Conservation (phyloP, 2,113 vertebrate genomes). For the Harpagus bidentatus region DNA sequence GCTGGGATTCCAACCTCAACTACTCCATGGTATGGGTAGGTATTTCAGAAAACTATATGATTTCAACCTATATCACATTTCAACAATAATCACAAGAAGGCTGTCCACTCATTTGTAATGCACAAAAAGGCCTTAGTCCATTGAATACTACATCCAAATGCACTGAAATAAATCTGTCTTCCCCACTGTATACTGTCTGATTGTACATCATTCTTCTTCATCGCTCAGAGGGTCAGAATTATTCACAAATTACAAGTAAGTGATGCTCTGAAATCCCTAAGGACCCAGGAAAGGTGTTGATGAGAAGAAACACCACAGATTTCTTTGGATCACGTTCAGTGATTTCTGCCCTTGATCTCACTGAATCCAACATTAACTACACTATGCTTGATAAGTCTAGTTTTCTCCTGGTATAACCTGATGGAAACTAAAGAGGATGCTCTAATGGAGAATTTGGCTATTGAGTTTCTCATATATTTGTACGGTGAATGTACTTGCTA, state of each 20-base stretch:
- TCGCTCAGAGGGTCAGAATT: neutral
- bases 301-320: neutral
- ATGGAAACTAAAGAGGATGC: neutral
- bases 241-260: neutral
- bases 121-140: neutral
- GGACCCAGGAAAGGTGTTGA: neutral
- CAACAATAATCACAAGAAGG: neutral
- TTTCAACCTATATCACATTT: no score
- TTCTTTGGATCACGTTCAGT: neutral
- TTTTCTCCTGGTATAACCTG: neutral
- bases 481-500: neutral
- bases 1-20: neutral
- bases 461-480: neutral
- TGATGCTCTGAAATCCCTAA: neutral
- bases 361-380: neutral
- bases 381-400: neutral
- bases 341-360: neutral
- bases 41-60: neutral
- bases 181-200: neutral
- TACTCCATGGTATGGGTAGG: neutral
- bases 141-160: neutral
- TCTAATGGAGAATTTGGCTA: neutral
- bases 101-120: neutral
- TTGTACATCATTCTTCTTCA: neutral
- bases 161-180: neutral